A percentile compares a stretch with the other conserved stretches of the same genome.
phyloP scores from a whole-genome alignment of 1,140 invertebrate species.

The Drosophila pectinifera region DNA sequence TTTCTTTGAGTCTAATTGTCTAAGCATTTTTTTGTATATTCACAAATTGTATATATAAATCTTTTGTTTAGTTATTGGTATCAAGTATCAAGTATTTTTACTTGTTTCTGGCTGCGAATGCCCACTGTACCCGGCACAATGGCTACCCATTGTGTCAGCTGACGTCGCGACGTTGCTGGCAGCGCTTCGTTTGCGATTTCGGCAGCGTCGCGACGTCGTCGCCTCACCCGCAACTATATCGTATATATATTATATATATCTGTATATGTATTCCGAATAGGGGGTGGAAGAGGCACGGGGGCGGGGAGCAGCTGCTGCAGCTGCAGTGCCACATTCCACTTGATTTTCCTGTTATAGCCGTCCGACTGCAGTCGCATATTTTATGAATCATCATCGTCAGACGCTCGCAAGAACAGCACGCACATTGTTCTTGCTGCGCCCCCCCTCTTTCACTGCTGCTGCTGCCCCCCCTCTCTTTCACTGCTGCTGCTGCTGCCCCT shows the following conservation, averaged over 20 bases:
- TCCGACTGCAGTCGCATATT: constrained; percentile 64
- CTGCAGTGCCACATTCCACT: constrained; percentile 72
- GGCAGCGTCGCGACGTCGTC: constrained; percentile 49
- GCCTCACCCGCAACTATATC: constrained; percentile 51
- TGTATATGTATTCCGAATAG: constrained; percentile 19
- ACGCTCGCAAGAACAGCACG: constrained; percentile 54
- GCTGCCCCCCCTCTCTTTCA: constrained; percentile 3
- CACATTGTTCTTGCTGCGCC: constrained; percentile 64
- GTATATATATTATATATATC: constrained; percentile 12
- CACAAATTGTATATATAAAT: background rate
- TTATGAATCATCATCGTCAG: constrained; percentile 73
- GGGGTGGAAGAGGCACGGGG: constrained; percentile 11
- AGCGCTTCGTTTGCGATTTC: constrained; percentile 69
- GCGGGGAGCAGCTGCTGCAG: constrained; percentile 61
- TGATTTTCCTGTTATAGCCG: constrained; percentile 77
- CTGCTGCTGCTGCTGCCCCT: constrained; percentile 34
- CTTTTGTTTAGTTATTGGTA: background rate
- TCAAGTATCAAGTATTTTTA: background rate
- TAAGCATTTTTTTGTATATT: background rate
- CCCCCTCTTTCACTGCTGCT: constrained; percentile 1
- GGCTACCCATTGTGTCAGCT: constrained; percentile 73
- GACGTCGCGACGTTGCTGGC: constrained; percentile 53
- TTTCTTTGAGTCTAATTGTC: too few relatives aligned
- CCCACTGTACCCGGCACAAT: constrained; percentile 54
- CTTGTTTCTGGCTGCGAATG: background rate